Evolutionary conservation across 2,888 invertebrate genomes (phyloP).

Genomic region (Drosophila recens): DNA sequence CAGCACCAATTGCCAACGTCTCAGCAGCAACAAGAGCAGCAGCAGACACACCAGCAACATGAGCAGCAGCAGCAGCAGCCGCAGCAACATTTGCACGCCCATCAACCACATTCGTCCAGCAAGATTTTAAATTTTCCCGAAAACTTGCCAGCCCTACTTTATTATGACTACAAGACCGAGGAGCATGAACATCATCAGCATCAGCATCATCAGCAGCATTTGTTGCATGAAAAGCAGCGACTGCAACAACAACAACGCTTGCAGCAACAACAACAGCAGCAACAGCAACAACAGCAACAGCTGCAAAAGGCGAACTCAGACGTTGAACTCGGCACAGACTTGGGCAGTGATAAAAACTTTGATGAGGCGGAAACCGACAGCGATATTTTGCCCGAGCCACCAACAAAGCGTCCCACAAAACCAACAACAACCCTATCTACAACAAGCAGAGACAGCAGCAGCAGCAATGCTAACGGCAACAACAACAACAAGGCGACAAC

Average conservation of each 20-base stretch:
- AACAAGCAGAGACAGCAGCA: constrained; percentile 35
- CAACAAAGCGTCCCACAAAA: constrained; percentile 78
- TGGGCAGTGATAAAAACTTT: constrained; percentile 72
- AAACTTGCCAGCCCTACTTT: constrained; percentile 83
- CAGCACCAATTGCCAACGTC: constrained; percentile 58
- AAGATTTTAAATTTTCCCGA: constrained; percentile 84
- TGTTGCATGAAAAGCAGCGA: constrained; percentile 78
- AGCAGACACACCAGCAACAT: constrained; percentile 46
- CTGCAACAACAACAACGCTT: constrained; percentile 50
- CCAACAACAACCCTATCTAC: constrained; percentile 40
- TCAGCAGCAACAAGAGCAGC: constrained; percentile 36
- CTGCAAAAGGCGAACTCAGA: constrained; percentile 45
- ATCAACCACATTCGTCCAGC: constrained; percentile 66
- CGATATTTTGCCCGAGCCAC: constrained; percentile 83
- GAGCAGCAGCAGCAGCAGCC: constrained; percentile 52
- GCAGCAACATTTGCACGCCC: constrained; percentile 52
- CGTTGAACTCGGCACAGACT: constrained; percentile 52
- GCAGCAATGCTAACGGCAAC: constrained; percentile 29
- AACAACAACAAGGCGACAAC: constrained; percentile 32
- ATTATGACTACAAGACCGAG: constrained; percentile 84
- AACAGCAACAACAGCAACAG: constrained; percentile 46
- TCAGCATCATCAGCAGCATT: constrained; percentile 82
- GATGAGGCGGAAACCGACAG: constrained; percentile 81
- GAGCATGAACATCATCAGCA: constrained; percentile 84
- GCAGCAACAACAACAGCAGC: constrained; percentile 55